These are phyloP conservation scores for Hylaeus anthracinus DNA, from an alignment of 1,140 invertebrate species.

Conservation along the genomic window DNA sequence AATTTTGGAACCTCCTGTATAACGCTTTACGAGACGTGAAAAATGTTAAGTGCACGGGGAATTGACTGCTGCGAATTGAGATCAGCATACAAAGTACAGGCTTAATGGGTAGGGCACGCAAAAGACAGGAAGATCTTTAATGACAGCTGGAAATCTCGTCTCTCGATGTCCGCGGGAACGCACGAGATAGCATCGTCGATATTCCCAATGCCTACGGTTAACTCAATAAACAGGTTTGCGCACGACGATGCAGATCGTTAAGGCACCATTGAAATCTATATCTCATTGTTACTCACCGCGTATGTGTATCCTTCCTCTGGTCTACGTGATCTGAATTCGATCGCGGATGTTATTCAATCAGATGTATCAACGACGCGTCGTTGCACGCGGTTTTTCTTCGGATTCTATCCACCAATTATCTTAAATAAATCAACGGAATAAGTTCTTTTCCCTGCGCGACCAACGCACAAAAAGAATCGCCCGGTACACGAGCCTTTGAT, in stretches of 20 bases:
- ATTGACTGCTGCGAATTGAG: background rate
- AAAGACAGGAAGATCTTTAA: conserved; percentile 41
- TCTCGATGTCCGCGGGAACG: conserved; percentile 26
- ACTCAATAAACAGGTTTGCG: conserved; percentile 65
- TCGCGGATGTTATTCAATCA: conserved; percentile 42
- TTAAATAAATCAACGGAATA: background rate
- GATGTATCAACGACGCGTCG: conserved; percentile 8
- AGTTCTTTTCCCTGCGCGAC: background rate
- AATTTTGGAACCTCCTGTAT: too few relatives aligned
- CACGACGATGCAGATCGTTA: conserved; percentile 58
- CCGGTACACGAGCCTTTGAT: too few relatives aligned
- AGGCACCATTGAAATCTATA: conserved; percentile 64
- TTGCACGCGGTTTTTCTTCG: background rate
- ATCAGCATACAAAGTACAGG: conserved; percentile 18
- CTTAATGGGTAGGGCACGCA: conserved; percentile 4
- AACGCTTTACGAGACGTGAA: too few relatives aligned
- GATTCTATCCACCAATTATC: background rate
- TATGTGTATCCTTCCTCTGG: conserved; percentile 18
- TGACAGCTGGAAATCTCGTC: conserved; percentile 43
- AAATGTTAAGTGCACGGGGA: background rate
- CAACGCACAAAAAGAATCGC: too few relatives aligned
- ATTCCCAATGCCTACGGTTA: conserved; percentile 55
- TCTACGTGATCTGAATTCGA: conserved; percentile 42
- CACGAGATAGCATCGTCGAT: conserved; percentile 45
- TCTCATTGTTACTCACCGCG: conserved; percentile 57